Conservation (phyloP, 2,113 vertebrate species). For the Capricornis sumatraensis region DNA sequence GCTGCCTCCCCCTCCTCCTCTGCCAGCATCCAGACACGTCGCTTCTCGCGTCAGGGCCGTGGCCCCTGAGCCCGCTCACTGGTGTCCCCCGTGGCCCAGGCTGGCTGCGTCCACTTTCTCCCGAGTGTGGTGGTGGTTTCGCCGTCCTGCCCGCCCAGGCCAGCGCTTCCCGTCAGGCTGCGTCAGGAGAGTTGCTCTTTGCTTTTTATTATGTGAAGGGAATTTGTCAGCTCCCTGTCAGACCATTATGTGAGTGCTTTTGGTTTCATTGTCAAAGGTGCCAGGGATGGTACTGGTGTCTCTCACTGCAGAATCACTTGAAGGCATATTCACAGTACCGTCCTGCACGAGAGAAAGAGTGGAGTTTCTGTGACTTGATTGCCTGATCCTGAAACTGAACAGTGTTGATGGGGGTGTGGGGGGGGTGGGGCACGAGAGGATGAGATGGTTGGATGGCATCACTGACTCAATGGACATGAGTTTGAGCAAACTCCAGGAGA, state of each 20-base stretch:
- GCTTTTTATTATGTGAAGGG: not conserved
- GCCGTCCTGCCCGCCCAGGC: not conserved
- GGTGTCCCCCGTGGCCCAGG: accelerated
- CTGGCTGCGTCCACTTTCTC: too few relatives aligned
- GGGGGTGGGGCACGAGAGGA: not conserved
- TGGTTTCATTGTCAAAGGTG: not conserved
- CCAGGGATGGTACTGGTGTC: not conserved
- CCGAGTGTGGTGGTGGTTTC: not conserved
- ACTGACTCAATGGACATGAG: not conserved
- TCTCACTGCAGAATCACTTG: not conserved
- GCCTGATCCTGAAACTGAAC: not conserved
- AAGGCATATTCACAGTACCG: not conserved
- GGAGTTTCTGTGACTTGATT: not conserved
- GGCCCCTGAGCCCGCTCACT: accelerated
- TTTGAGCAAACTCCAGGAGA: not conserved
- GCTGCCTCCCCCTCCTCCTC: accelerated
- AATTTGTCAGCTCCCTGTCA: not conserved
- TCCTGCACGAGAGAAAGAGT: not conserved
- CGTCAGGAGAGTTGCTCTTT: not conserved
- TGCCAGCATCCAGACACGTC: accelerated
- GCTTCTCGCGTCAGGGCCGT: accelerated
- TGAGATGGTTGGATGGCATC: not conserved
- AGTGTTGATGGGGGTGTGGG: not conserved
- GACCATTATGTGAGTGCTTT: not conserved
- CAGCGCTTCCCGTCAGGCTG: accelerated